A percentile compares a stretch with the other conserved stretches of the same genome.
phyloP scores from a whole-genome alignment of 2,113 vertebrate genomes.

The Bubo blakistoni region DNA sequence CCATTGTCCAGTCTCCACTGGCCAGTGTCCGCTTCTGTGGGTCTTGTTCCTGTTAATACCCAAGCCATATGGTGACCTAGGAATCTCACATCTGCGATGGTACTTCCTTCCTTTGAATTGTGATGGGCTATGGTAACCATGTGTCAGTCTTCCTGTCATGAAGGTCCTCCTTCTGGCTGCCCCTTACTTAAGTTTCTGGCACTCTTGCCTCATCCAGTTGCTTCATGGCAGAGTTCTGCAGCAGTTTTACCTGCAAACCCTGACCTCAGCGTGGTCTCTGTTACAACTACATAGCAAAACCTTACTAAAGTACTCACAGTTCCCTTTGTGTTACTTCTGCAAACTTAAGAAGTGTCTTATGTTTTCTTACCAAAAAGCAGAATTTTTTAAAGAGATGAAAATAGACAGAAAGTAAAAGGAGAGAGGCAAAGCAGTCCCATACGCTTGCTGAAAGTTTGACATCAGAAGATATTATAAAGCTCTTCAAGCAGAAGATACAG shows the following conservation, averaged over 20 bases:
- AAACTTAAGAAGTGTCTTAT: neutral
- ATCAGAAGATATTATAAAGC: neutral
- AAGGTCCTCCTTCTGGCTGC: neutral
- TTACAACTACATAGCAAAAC: neutral
- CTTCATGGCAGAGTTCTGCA: neutral
- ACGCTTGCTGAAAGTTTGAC: neutral
- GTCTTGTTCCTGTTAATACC: neutral
- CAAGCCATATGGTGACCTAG: neutral
- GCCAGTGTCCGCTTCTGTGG: neutral
- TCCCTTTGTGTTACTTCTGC: neutral
- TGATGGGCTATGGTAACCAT: neutral
- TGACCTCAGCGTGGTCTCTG: neutral
- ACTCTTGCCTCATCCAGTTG: neutral
- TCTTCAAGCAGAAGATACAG: neutral
- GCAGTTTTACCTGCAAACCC: neutral
- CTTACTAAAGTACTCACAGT: neutral
- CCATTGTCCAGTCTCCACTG: neutral
- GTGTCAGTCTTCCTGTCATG: neutral
- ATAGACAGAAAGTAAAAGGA: neutral
- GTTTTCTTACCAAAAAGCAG: neutral
- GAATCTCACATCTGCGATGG: neutral
- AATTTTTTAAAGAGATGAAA: neutral
- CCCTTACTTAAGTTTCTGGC: neutral
- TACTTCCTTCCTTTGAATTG: neutral
- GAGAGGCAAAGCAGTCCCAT: neutral